Evolutionary conservation across 2,888 invertebrate genomes (phyloP), one percentile per base, ranked within the genome.

Genomic region (Drosophila trichaetosa): DNA sequence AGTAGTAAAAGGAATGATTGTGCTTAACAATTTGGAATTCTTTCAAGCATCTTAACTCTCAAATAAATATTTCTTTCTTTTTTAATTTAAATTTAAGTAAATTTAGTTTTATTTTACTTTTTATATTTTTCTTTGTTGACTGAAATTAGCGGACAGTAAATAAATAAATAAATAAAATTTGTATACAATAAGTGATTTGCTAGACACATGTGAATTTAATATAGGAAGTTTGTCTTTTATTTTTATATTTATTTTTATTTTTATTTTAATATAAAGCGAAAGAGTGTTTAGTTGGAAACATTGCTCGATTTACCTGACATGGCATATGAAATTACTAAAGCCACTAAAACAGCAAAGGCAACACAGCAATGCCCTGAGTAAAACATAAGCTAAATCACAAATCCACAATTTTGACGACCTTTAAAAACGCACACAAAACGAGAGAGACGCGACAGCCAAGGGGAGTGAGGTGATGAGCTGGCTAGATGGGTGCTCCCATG

Each of bases 381-480:
- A 87, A 80, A 76, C 70, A 70, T 69, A 67, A 74, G 69, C 69
- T 78, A 83, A 88, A 88, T 88, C 46, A 24, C 16, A 46, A 46
- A 83, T 58, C 65, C 81, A 86, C 66, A 86, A 70, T 69, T 80
- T 73, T 73, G 70, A 83, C 65, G 88, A 83, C 86, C 85, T 71
- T 70, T 66, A 74, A 62, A 73, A 87, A 80, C 85, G 85, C 87
- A 79, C 65, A 59, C 61, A 53, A 73, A 84, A 69, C 53, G 69
- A 24, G 21, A 27, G 46, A 61, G 59, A 67, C 72, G 67, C 74
- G 66, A 52, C 59, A 71, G 62, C 13, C 16, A 34, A 53, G 6
- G n/a, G 33, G 4, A 4, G 40, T 10, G 13, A 40, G 24, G 1
- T 27, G 24, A 27, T 49, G 52, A 33, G 33, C 8, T 53, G 54